Conservation (phyloP, 2,797 vertebrate genomes). For the Picus viridis region DNA sequence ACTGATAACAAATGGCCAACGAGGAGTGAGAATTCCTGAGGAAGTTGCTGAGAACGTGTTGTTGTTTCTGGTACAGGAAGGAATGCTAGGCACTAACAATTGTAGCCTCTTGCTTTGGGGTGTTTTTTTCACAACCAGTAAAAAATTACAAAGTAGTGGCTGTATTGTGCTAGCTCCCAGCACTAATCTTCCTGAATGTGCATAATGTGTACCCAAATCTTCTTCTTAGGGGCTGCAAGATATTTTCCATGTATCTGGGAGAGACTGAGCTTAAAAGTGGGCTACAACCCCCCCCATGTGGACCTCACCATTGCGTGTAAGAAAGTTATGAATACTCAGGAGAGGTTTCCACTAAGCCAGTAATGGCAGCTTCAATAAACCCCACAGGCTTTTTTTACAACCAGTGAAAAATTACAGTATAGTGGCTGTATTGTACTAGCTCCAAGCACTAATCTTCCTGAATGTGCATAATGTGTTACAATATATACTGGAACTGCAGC, state of each 20-base stretch:
- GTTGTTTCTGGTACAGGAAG: slow-evolving; percentile 70
- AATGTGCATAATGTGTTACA: too few relatives aligned
- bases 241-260: neutral
- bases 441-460: too few relatives aligned
- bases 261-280: neutral
- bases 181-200: neutral
- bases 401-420: too few relatives aligned
- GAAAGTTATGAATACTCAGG: neutral
- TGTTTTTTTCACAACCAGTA: neutral
- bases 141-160: neutral
- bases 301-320: neutral
- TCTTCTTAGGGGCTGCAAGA: neutral
- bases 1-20: slow-evolving; percentile 67
- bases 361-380: neutral
- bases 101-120: neutral
- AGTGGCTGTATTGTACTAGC: too few relatives aligned
- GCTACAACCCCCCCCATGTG: neutral
- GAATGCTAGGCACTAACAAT: slow-evolving; percentile 47
- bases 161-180: neutral
- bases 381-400: too few relatives aligned
- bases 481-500: neutral
- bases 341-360: neutral
- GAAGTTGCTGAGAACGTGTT: slow-evolving; percentile 61
- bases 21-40: slow-evolving; percentile 70
- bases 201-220: neutral